These are phyloP conservation scores for Leptinotarsa haldemani DNA, from an alignment of 2,888 invertebrate species.

Conservation along the genomic window DNA sequence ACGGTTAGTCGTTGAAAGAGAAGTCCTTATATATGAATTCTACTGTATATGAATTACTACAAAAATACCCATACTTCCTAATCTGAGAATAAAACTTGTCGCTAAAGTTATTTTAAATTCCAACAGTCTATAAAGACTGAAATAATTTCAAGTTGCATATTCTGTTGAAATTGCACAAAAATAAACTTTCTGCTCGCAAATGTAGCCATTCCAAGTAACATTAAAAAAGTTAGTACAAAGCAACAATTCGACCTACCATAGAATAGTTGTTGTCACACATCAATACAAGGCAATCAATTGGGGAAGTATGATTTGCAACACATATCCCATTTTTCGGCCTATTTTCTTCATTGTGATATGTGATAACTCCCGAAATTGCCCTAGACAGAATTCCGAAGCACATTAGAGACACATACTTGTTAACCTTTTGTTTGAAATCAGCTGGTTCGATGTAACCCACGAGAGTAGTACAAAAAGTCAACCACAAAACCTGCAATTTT, in stretches of 20 bases:
- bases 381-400: slow-evolving; percentile 94
- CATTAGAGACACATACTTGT: slow-evolving; percentile 84
- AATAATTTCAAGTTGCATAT: too few species aligned
- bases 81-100: too few species aligned
- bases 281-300: slow-evolving; percentile 95
- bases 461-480: slow-evolving; percentile 86
- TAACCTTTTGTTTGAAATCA: slow-evolving; percentile 81
- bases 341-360: slow-evolving; percentile 88
- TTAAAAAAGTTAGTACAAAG: background rate
- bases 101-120: background rate
- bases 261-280: slow-evolving; percentile 98
- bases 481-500: slow-evolving; percentile 82
- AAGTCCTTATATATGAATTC: too few species aligned
- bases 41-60: too few species aligned
- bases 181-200: background rate
- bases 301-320: slow-evolving; percentile 99
- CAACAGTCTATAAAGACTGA: background rate
- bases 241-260: slow-evolving; percentile 78
- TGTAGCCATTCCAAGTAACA: background rate
- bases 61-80: too few species aligned
- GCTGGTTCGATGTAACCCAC: slow-evolving; percentile 87
- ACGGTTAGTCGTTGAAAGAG: too few species aligned
- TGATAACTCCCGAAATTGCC: slow-evolving; percentile 89
- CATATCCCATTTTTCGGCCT: slow-evolving; percentile 88
- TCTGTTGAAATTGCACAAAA: too few species aligned